Percentiles rank a stretch among this genome's conserved stretches.
Evolutionary conservation across 2,888 invertebrate genomes (phyloP).

Genomic region (Ypsolopha sequella): DNA sequence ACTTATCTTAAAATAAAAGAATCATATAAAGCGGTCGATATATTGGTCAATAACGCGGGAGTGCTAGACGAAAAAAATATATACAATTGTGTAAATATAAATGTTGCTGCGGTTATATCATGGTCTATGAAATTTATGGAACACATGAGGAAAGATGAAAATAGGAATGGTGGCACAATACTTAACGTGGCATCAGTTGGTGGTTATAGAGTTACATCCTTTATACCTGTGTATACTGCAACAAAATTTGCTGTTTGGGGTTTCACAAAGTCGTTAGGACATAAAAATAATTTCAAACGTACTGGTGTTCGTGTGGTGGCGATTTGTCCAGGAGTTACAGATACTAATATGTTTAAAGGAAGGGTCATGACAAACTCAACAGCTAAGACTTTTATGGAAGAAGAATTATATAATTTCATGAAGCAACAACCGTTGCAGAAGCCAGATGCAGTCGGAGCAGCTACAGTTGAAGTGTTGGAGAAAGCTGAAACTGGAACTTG

Average conservation of each 20-base stretch:
- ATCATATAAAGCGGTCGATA: constrained; percentile 41
- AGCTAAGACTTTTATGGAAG: not conserved
- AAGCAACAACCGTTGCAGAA: not conserved
- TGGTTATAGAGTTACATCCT: constrained; percentile 52
- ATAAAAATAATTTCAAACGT: constrained; percentile 37
- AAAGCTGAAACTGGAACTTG: constrained; percentile 39
- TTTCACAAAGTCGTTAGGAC: constrained; percentile 46
- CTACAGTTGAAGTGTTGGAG: constrained; percentile 3
- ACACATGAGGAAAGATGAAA: constrained; percentile 52
- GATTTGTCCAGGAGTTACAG: constrained; percentile 59
- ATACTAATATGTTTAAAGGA: constrained; percentile 22
- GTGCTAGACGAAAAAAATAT: constrained; percentile 24
- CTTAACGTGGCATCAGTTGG: constrained; percentile 71
- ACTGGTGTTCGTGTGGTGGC: constrained; percentile 54
- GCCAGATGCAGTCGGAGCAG: constrained; percentile 1
- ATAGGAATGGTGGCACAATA: constrained; percentile 64
- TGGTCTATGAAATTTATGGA: constrained; percentile 53
- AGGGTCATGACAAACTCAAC: too few species aligned
- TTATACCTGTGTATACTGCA: constrained; percentile 62
- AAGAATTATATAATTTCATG: not conserved
- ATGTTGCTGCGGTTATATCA: constrained; percentile 14
- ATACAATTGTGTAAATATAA: constrained; percentile 18
- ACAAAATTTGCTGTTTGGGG: constrained; percentile 65
- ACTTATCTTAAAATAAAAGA: constrained; percentile 33
- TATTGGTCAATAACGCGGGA: constrained; percentile 57